Percentiles rank a stretch among this genome's conserved stretches.
These are phyloP conservation scores for Thinocorus orbignyianus DNA, from an alignment of 2,113 vertebrate species.

Conservation along the genomic window DNA sequence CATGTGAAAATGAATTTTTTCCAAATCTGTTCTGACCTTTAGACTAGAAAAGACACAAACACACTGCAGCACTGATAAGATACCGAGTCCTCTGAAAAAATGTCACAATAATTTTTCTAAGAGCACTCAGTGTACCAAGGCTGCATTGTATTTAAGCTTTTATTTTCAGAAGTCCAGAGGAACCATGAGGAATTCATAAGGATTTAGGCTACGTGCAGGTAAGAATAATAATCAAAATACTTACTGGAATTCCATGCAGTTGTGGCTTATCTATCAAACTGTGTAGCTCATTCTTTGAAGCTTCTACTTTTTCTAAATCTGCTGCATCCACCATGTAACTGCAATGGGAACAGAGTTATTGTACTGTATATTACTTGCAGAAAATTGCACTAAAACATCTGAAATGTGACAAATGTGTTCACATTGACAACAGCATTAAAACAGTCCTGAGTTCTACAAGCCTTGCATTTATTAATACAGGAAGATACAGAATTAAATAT, in stretches of 20 bases:
- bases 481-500: neutral
- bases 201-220: neutral
- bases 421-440: neutral
- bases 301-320: constrained; percentile 77
- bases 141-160: neutral
- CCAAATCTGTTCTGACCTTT: neutral
- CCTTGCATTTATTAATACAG: neutral
- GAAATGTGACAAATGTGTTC: neutral
- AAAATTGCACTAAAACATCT: neutral
- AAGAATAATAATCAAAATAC: constrained; percentile 35
- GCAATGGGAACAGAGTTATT: neutral
- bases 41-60: neutral
- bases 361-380: neutral
- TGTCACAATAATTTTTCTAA: neutral
- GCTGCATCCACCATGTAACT: constrained; percentile 79
- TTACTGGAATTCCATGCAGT: constrained; percentile 75
- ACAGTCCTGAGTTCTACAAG: neutral
- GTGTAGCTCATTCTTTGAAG: constrained; percentile 76
- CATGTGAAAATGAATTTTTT: neutral
- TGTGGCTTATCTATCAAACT: constrained; percentile 77
- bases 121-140: neutral
- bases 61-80: neutral
- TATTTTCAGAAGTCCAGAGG: neutral
- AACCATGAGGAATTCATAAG: neutral
- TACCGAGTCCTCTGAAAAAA: neutral